Evolutionary conservation across 2,888 invertebrate genomes (phyloP), one percentile per base, ranked within the genome.

Genomic region (Mythimna ferrago): DNA sequence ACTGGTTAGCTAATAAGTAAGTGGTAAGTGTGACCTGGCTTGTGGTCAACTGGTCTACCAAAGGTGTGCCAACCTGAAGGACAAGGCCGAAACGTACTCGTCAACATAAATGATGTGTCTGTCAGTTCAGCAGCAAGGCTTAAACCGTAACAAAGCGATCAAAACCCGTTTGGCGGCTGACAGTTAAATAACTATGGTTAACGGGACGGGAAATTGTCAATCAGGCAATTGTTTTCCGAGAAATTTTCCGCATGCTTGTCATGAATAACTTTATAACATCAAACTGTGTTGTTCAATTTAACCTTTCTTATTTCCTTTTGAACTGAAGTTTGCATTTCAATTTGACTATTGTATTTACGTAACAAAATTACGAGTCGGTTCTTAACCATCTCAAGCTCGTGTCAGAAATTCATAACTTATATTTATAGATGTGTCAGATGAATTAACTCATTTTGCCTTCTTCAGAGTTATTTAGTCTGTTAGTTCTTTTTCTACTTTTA

Each of bases 171-270:
- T 54, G 21, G 6, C 14, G 7, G 26, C 44, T 73, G 51, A 38
- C 35, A 57, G 44, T 44, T 26, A 35, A 19, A 21, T 35, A 44
- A 9, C 5, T 32, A 38, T 73, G 5, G 51, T 38, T 14, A 9
- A 38, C 65, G 16, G 11, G n/a, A 38, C 16, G 35, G 44, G 26
- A 62, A 38, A 54, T 62, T 48, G n/a, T 38, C 44, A 56, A n/a
- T 16, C 44, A 48, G 4, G 48, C 48, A 16, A 16, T 56, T 75
- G 26, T 76, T 75, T 56, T 11, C 14, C 2, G 41, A 44, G 19
- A 44, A 14, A 14, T 21, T 19, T 60, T 19, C 7, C 19, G 11
- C 19, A 21, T 60, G 32, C 6, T 38, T 32, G 6, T n/a, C 26
- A 19, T 41, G n/a, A 19, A 26, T 32, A 51, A 58, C 6, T 21